phyloP scores from a whole-genome alignment of 2,113 vertebrate species.

The Labrus mixtus region DNA sequence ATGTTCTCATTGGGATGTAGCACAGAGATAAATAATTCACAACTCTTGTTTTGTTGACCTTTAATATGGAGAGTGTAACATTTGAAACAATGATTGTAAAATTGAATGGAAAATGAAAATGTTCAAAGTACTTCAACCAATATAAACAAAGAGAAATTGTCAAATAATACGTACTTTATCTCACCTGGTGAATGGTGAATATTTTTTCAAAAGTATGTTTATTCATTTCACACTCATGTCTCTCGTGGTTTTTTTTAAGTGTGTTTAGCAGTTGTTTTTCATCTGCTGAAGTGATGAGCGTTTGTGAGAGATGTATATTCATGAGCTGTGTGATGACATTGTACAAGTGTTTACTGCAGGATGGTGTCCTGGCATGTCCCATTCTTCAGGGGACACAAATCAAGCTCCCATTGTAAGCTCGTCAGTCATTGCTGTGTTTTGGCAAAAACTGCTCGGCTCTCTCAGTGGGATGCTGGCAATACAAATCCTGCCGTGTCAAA shows the following conservation, averaged over 20 bases:
- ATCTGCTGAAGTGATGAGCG: constrained; percentile 42
- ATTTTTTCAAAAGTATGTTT: neutral
- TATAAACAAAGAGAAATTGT: neutral
- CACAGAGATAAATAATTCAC: neutral
- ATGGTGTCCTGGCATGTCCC: constrained; percentile 61
- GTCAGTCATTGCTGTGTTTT: constrained; percentile 68
- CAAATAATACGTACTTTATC: neutral
- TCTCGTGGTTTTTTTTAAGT: constrained; percentile 7
- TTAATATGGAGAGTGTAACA: neutral
- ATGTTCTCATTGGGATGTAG: no score
- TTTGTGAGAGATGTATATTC: constrained; percentile 59
- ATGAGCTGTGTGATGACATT: constrained; percentile 51
- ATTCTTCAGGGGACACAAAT: constrained; percentile 73
- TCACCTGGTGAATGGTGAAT: no score
- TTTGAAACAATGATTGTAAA: neutral
- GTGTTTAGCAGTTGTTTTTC: constrained; percentile 17
- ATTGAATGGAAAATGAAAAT: neutral
- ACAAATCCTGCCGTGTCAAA: constrained; percentile 52
- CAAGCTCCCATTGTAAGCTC: constrained; percentile 68
- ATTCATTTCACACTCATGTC: neutral
- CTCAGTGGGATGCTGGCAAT: constrained; percentile 63
- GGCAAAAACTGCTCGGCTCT: constrained; percentile 50
- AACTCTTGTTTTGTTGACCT: neutral
- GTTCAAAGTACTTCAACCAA: neutral
- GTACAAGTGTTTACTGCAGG: constrained; percentile 61